These are phyloP conservation scores for Meteorus sp. DNA, from an alignment of 1,140 invertebrate species.

Conservation along the genomic window DNA sequence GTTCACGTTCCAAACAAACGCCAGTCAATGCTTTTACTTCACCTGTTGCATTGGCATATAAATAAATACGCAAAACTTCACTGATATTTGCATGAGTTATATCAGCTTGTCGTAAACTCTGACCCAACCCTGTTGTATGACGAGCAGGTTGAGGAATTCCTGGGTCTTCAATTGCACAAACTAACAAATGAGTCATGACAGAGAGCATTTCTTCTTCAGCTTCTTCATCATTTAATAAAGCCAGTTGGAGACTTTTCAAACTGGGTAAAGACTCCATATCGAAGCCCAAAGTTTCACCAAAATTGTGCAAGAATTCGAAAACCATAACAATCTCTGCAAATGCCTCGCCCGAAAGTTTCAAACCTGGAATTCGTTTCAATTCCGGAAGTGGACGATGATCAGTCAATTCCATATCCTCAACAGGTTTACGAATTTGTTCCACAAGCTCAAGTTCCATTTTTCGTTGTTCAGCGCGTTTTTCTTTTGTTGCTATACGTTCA, in stretches of 20 bases:
- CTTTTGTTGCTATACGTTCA: conserved; percentile 77
- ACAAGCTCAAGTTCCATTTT: conserved; percentile 83
- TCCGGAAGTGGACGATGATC: conserved; percentile 75
- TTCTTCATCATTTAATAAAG: conserved; percentile 80
- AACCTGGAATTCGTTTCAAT: conserved; percentile 76
- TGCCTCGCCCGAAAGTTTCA: conserved; percentile 81
- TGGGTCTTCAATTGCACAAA: conserved; percentile 93
- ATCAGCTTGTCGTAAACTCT: conserved; percentile 88
- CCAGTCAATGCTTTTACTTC: conserved; percentile 81
- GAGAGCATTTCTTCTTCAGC: conserved; percentile 86
- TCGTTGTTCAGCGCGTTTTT: conserved; percentile 81
- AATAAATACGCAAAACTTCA: conserved; percentile 87
- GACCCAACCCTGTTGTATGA: conserved; percentile 84
- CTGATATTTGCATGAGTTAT: conserved; percentile 90
- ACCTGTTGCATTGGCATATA: conserved; percentile 82
- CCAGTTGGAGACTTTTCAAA: conserved; percentile 82
- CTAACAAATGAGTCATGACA: conserved; percentile 85
- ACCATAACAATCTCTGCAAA: conserved; percentile 92
- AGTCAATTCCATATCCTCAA: conserved; percentile 80
- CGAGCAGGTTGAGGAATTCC: conserved; percentile 87
- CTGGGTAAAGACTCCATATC: conserved; percentile 86
- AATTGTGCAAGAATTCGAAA: conserved; percentile 94
- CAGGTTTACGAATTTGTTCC: conserved; percentile 82
- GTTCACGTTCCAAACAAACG: conserved; percentile 73
- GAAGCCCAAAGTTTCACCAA: conserved; percentile 90